Conservation (phyloP, 2,888 invertebrate species). For the Hydrotaea diabolus region DNA sequence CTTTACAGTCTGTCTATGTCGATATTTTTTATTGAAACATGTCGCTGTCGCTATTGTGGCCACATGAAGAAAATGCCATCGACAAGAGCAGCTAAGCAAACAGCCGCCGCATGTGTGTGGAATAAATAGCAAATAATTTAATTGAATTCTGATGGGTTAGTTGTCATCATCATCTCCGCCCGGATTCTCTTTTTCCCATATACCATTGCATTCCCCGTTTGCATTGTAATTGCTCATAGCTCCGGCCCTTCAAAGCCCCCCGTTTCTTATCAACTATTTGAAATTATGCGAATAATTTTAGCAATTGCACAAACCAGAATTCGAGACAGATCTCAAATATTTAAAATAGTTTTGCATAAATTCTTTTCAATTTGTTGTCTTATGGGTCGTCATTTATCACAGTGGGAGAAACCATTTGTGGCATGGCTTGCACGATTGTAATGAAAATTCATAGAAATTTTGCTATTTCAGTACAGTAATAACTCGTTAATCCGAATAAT, state of each 20-base stretch:
- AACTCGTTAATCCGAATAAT: too few relatives aligned
- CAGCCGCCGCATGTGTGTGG: background rate
- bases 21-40: background rate
- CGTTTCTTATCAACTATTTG: background rate
- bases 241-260: background rate
- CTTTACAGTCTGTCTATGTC: conserved; percentile 52
- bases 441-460: too few relatives aligned
- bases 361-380: too few relatives aligned
- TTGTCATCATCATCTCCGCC: background rate
- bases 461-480: too few relatives aligned
- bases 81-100: background rate
- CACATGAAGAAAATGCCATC: background rate
- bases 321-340: conserved; percentile 28
- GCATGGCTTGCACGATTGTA: too few relatives aligned
- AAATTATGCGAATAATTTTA: conserved; percentile 25
- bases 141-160: conserved; percentile 24
- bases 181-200: background rate
- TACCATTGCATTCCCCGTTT: background rate
- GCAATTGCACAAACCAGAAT: conserved; percentile 18
- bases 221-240: background rate
- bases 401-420: too few relatives aligned
- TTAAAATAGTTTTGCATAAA: background rate
- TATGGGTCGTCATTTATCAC: too few relatives aligned
- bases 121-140: conserved; percentile 30
- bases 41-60: background rate